Percentiles rank a stretch among this genome's conserved stretches.
Evolutionary conservation across 2,888 invertebrate species (phyloP).

Genomic region (Bruchidius siliquastri): DNA sequence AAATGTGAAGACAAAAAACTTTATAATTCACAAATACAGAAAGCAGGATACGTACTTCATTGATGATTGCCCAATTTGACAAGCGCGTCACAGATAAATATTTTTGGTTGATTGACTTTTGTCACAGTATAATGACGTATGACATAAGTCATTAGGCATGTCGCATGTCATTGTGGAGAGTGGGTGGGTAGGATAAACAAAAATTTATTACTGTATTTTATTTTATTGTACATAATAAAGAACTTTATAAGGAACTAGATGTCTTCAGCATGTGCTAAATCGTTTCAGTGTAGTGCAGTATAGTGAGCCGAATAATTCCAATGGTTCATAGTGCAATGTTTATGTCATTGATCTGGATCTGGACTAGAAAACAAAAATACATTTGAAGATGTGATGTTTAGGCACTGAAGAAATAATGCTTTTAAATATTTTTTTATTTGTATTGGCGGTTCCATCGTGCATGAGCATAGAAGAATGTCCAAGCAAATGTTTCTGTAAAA

Average conservation of each 20-base stretch:
- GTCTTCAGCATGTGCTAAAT: neutral
- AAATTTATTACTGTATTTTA: neutral
- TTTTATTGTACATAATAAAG: neutral
- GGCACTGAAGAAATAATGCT: neutral
- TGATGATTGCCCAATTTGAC: too few species aligned
- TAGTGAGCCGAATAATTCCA: neutral
- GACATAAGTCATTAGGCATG: too few species aligned
- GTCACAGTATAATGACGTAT: too few species aligned
- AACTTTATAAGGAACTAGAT: neutral
- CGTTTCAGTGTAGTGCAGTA: neutral
- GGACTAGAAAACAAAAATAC: neutral
- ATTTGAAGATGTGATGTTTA: neutral
- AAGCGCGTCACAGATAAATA: too few species aligned
- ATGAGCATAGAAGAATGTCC: conserved; percentile 24
- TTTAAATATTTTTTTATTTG: neutral
- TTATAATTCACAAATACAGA: too few species aligned
- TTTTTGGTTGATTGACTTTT: too few species aligned
- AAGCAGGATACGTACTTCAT: too few species aligned
- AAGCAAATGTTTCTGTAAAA: conserved; percentile 53
- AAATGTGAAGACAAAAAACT: too few species aligned
- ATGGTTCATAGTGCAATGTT: neutral
- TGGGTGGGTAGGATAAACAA: too few species aligned
- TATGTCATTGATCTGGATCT: neutral
- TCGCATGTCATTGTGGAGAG: too few species aligned
- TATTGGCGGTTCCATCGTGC: neutral